Evolutionary conservation across 2,797 vertebrate species (phyloP).

Genomic region (Acrossocheilus wenchowensis): DNA sequence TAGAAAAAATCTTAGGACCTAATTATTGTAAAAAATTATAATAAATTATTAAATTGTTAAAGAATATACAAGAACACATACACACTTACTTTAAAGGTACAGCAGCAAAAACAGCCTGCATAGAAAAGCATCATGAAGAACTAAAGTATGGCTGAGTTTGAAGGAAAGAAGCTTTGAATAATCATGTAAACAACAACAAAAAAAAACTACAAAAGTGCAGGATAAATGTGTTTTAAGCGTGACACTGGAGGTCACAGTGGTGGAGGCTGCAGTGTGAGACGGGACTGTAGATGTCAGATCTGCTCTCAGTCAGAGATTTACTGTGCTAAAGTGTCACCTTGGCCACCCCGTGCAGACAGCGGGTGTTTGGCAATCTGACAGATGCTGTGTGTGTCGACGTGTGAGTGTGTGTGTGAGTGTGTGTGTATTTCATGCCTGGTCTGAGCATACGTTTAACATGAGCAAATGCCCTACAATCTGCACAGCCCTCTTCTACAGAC

Average conservation of each 20-base stretch:
- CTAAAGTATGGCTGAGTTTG: not conserved
- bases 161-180: not conserved
- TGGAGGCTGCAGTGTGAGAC: not conserved
- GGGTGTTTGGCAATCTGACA: constrained; percentile 37
- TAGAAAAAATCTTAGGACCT: no score
- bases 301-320: constrained; percentile 6
- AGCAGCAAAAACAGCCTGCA: not conserved
- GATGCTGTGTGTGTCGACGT: constrained; percentile 12
- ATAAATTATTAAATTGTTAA: no score
- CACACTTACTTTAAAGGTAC: not conserved
- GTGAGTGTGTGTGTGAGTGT: not conserved
- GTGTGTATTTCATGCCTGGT: not conserved
- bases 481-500: not conserved
- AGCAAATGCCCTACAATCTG: not conserved
- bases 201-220: not conserved
- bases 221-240: not conserved
- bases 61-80: no score
- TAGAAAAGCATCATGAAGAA: not conserved
- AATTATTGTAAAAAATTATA: no score
- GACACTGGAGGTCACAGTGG: not conserved
- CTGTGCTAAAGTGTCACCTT: constrained; percentile 48
- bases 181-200: not conserved
- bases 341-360: not conserved
- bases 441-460: not conserved
- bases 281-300: not conserved